Evolutionary conservation across 2,888 invertebrate species (phyloP), one percentile per base, ranked within the genome.

Genomic region (Himalopsyche anomala): DNA sequence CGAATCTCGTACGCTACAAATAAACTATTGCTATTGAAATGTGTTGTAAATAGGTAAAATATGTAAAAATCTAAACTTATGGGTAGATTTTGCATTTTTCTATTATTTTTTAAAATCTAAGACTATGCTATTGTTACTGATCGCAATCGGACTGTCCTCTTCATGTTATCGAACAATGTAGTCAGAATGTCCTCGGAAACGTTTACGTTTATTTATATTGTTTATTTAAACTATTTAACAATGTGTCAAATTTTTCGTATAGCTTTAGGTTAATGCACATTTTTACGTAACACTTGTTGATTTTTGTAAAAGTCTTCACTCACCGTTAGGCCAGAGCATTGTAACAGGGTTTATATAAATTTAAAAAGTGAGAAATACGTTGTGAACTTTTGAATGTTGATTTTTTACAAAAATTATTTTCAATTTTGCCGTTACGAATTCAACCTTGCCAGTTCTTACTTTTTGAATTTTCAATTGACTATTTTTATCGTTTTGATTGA

Each of bases 211-310:
- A 36, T 74, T 74, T 74, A 36, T 36, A 36, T 38, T 36, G 11
- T 36, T 74, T 36, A 38, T 74, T 74, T 36, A 74, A 74, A 74
- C 74, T 36, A 38, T 38, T 74, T 12, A 74, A 74, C 28, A n/a
- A 82, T 85, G 85, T 85, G 85, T 85, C 85, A 85, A 85, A 85
- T 84, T 84, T 55, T 84, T 38, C 84, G 38, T 17, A 62, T 83
- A 85, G 85, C 19, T 15, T 80, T 80, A 83, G 82, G 82, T 69
- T 85, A 54, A 54, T 82, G 38, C 38, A 81, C 36, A 40, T 38
- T 82, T 38, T 82, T 56, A 17, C 8, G 19, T 62, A 36, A 74
- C 74, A 74, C 74, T 74, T 74, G 36, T 62, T n/a, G 11, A 51
- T 51, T 74, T 74, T 74, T 74, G 36, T 36, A 36, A 74, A 36